phyloP scores from a whole-genome alignment of 2,888 invertebrate species.

The Pocota personata region DNA sequence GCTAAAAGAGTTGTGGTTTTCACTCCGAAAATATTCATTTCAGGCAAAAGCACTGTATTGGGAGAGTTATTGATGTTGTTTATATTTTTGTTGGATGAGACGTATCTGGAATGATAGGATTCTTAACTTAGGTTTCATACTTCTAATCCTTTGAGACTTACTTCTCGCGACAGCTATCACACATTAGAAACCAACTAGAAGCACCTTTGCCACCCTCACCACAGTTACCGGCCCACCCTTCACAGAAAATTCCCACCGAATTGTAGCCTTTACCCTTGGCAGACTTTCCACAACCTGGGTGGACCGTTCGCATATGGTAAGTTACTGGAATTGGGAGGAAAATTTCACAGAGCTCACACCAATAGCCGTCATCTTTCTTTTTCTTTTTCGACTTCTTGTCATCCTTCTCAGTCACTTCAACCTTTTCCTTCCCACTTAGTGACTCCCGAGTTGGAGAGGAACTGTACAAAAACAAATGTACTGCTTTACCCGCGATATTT shows the following conservation, averaged over 20 bases:
- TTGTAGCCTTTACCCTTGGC: slow-evolving; percentile 96
- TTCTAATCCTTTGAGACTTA: slow-evolving; percentile 83
- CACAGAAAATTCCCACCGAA: slow-evolving; percentile 93
- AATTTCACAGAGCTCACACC: slow-evolving; percentile 94
- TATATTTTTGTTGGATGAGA: slow-evolving; percentile 80
- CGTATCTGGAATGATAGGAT: slow-evolving; percentile 75
- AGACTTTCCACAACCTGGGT: slow-evolving; percentile 95
- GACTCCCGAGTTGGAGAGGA: slow-evolving; percentile 66
- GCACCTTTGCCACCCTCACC: slow-evolving; percentile 92
- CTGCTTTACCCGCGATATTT: too few species aligned
- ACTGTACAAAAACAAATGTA: background rate
- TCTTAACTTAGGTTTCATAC: slow-evolving; percentile 76
- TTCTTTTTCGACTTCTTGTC: slow-evolving; percentile 79
- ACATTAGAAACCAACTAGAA: slow-evolving; percentile 95
- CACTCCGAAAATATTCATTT: slow-evolving; percentile 82
- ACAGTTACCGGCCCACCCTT: slow-evolving; percentile 94
- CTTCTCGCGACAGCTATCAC: slow-evolving; percentile 94
- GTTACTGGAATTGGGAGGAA: slow-evolving; percentile 90
- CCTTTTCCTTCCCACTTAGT: slow-evolving; percentile 68
- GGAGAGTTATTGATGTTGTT: slow-evolving; percentile 80
- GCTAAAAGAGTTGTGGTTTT: slow-evolving; percentile 81
- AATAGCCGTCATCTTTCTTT: slow-evolving; percentile 82
- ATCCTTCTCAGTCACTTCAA: slow-evolving; percentile 78
- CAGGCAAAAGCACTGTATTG: slow-evolving; percentile 79
- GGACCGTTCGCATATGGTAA: slow-evolving; percentile 94